Conservation (phyloP, 2,797 vertebrate genomes). For the Typhlichthys eigenmanni region DNA sequence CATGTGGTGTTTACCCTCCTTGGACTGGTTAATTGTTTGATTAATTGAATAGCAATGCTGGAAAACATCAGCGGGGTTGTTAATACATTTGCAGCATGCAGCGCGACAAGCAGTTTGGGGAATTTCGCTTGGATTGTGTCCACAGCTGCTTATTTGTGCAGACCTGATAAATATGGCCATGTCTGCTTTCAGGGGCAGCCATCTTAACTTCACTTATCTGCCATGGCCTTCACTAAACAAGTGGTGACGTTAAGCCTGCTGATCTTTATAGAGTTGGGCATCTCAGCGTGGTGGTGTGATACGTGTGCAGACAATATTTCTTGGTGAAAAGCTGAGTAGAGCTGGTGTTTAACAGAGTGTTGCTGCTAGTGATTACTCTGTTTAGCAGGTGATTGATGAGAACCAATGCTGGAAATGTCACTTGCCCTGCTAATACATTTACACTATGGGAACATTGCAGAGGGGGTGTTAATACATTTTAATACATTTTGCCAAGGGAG, state of each 20-base stretch:
- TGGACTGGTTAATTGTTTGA: slow-evolving; percentile 4
- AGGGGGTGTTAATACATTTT: slow-evolving; percentile 62
- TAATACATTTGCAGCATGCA: background rate
- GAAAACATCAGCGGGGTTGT: background rate
- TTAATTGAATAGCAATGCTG: background rate
- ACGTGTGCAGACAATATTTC: slow-evolving; percentile 53
- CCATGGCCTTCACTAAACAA: slow-evolving; percentile 20
- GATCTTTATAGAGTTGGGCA: slow-evolving; percentile 32
- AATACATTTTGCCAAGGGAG: slow-evolving; percentile 52
- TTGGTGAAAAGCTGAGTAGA: slow-evolving; percentile 54
- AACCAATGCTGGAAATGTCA: slow-evolving; percentile 74
- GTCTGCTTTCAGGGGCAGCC: background rate
- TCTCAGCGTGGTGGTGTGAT: slow-evolving; percentile 37
- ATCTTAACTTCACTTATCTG: slow-evolving; percentile 2
- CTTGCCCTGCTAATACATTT: slow-evolving; percentile 71
- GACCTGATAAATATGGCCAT: background rate
- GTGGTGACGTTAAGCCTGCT: slow-evolving; percentile 20
- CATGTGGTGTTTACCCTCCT: background rate
- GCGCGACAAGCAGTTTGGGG: background rate
- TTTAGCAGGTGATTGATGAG: slow-evolving; percentile 78
- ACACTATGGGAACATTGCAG: slow-evolving; percentile 62
- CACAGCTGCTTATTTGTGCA: background rate
- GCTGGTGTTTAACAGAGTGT: slow-evolving; percentile 71
- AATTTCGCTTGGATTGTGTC: background rate
- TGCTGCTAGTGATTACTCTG: slow-evolving; percentile 75